Conservation (phyloP, 2,113 vertebrate species). For the Tetraodon nigroviridis region DNA sequence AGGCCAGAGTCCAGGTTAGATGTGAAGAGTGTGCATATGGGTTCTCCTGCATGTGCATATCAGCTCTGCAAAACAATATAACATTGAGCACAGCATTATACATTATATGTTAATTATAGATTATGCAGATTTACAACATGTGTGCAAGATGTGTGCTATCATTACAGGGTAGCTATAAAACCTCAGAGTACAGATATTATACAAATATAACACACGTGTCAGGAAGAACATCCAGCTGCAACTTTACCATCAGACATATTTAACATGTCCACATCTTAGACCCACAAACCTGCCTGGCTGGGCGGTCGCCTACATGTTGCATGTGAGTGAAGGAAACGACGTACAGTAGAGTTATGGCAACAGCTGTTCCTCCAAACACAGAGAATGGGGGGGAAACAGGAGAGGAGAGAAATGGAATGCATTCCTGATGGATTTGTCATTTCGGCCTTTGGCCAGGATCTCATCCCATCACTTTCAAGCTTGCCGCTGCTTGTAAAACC, state of each 20-base stretch:
- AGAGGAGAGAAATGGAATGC: slow-evolving; percentile 64
- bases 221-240: no score
- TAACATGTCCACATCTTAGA: slow-evolving; percentile 30
- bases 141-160: no score
- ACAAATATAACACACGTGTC: no score
- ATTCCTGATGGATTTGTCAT: slow-evolving; percentile 92
- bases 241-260: no score
- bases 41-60: neutral
- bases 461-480: slow-evolving; percentile 86
- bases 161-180: no score
- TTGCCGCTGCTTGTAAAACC: slow-evolving; percentile 82
- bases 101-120: no score
- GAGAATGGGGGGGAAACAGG: slow-evolving; percentile 18
- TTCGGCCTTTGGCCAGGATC: slow-evolving; percentile 78
- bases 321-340: slow-evolving; percentile 62
- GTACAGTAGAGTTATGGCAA: slow-evolving; percentile 76
- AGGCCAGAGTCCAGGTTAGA: slow-evolving; percentile 93
- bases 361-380: slow-evolving; percentile 82
- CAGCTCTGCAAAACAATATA: no score
- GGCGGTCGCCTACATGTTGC: slow-evolving; percentile 51
- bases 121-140: no score
- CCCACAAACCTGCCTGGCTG: slow-evolving; percentile 49
- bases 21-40: neutral
- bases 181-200: no score
- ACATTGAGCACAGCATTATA: no score